phyloP scores from a whole-genome alignment of 1,140 invertebrate species.

The Yoshiicerus persimilis region DNA sequence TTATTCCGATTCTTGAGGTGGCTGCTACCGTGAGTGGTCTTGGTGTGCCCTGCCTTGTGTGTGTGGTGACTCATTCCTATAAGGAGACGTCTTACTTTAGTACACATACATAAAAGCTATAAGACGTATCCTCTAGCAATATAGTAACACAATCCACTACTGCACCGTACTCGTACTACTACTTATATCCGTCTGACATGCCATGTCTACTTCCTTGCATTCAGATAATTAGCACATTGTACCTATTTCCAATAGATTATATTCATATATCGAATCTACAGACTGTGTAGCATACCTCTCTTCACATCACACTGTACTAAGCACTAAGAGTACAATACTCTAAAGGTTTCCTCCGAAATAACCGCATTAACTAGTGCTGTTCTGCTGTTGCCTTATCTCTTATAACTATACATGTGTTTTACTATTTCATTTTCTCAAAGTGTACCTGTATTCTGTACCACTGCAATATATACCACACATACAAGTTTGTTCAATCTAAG shows the following conservation, averaged over 20 bases:
- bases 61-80: not conserved
- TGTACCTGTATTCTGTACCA: not conserved
- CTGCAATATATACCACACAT: not conserved
- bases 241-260: not conserved
- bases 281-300: not conserved
- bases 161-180: not conserved
- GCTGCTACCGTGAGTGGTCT: slow-evolving; percentile 8
- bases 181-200: not conserved
- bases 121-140: not conserved
- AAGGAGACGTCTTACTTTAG: not conserved
- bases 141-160: not conserved
- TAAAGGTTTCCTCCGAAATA: not conserved
- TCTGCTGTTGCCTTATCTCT: not conserved
- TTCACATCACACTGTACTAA: not conserved
- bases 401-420: not conserved
- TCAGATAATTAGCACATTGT: not conserved
- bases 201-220: not conserved
- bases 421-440: not conserved
- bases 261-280: not conserved
- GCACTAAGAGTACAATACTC: too few species aligned
- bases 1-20: slow-evolving; percentile 16
- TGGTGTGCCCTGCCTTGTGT: not conserved
- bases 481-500: not conserved
- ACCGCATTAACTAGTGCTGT: not conserved
- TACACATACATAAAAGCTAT: not conserved